These are phyloP conservation scores for Pelodytes ibericus DNA, from an alignment of 2,797 vertebrate genomes.

Conservation along the genomic window DNA sequence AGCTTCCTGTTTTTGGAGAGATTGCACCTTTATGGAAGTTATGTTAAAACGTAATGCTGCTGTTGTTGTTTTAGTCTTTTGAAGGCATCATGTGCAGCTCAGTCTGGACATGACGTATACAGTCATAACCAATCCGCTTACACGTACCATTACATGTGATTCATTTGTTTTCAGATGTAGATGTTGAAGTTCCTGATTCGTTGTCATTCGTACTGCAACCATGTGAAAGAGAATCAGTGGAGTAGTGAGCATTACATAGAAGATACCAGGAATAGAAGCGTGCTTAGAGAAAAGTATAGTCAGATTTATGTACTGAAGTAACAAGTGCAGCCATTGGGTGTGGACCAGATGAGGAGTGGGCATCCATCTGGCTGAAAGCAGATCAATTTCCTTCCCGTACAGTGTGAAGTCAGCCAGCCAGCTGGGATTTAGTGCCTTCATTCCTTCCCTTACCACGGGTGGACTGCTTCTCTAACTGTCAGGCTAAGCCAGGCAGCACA, in stretches of 20 bases:
- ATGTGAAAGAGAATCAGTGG: not conserved
- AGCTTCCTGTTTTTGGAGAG: not conserved
- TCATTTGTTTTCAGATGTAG: not conserved
- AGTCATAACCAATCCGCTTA: not conserved
- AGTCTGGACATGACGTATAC: not conserved
- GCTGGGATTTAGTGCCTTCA: not conserved
- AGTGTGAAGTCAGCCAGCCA: not conserved
- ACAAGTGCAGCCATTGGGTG: not conserved
- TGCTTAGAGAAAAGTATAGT: not conserved
- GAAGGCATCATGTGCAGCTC: slow-evolving; percentile 1
- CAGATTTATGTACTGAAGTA: not conserved
- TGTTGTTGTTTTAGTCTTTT: not conserved
- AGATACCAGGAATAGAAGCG: not conserved
- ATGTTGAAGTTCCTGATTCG: slow-evolving; percentile 4
- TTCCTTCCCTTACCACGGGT: not conserved
- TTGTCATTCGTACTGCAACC: not conserved
- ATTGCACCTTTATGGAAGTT: slow-evolving; percentile 40
- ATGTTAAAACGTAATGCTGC: not conserved
- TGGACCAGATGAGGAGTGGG: not conserved
- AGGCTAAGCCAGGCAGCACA: not conserved
- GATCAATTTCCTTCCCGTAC: not conserved
- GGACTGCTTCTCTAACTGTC: not conserved
- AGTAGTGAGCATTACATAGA: slow-evolving; percentile 15
- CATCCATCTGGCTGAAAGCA: not conserved
- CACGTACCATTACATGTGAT: slow-evolving; percentile 12